These are phyloP conservation scores for Glossophaga mutica DNA, from an alignment of 2,797 vertebrate species.

Conservation along the genomic window DNA sequence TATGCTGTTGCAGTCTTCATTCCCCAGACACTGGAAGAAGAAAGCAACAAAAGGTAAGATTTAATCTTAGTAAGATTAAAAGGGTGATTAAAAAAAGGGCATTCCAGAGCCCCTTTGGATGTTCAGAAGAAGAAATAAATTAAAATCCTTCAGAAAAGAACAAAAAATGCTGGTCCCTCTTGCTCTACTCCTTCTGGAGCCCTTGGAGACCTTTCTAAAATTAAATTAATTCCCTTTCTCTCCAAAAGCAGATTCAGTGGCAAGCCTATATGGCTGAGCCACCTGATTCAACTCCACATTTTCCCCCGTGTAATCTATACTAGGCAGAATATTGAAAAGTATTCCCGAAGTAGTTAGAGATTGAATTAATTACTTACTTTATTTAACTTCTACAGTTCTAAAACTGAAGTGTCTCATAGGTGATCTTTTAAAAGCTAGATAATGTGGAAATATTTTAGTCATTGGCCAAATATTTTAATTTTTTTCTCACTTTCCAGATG, in stretches of 20 bases:
- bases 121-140: conserved; percentile 45
- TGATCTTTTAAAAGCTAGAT: conserved; percentile 54
- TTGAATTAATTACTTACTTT: conserved; percentile 74
- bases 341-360: conserved; percentile 65
- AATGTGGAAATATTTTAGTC: conserved; percentile 66
- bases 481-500: conserved; percentile 51
- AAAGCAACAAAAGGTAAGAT: conserved; percentile 3
- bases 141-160: conserved; percentile 46
- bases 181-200: conserved; percentile 10
- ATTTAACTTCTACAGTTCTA: conserved; percentile 47
- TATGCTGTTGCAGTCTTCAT: background rate
- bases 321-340: conserved; percentile 60
- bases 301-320: conserved; percentile 28
- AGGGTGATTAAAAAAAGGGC: background rate
- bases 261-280: background rate
- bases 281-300: conserved; percentile 36
- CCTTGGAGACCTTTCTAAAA: conserved; percentile 59
- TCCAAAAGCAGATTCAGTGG: conserved; percentile 41
- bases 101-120: background rate
- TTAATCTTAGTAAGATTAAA: conserved; percentile 22
- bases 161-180: background rate
- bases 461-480: conserved; percentile 66
- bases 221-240: conserved; percentile 64
- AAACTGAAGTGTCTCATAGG: conserved; percentile 29
- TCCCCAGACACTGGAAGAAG: background rate